phyloP scores from a whole-genome alignment of 2,888 invertebrate genomes.

The Meiosimyza platycephala region DNA sequence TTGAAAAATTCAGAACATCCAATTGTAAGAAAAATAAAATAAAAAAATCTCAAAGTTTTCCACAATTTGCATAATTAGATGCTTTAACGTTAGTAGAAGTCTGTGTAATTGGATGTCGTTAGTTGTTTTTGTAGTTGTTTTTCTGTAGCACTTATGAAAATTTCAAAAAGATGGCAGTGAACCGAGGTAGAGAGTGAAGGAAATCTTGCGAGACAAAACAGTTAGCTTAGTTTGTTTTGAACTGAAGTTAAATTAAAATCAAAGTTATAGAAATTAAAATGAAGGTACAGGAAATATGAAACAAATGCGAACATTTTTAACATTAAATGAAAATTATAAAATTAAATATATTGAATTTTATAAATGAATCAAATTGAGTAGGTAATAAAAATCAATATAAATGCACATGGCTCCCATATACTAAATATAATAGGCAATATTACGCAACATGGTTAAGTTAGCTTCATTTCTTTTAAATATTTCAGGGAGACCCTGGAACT shows the following conservation, averaged over 20 bases:
- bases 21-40: constrained; percentile 18
- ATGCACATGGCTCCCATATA: too few species aligned
- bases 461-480: too few species aligned
- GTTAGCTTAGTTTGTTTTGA: too few species aligned
- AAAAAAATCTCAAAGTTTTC: constrained; percentile 44
- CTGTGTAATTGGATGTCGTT: constrained; percentile 21
- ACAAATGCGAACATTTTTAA: background rate
- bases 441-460: background rate
- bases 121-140: constrained; percentile 14
- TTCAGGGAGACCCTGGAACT: too few species aligned
- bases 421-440: too few species aligned
- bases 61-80: constrained; percentile 50
- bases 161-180: background rate
- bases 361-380: too few species aligned
- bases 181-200: background rate
- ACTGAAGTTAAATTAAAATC: background rate
- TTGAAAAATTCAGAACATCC: constrained; percentile 8
- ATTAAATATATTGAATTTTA: background rate
- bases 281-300: background rate
- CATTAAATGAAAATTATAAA: background rate
- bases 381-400: too few species aligned
- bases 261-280: background rate
- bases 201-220: background rate
- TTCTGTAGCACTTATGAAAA: constrained; percentile 23
- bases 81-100: constrained; percentile 37